A percentile compares a stretch with the other conserved stretches of the same genome.
Evolutionary conservation across 2,888 invertebrate genomes (phyloP).

Genomic region (Spicauda simplicius): DNA sequence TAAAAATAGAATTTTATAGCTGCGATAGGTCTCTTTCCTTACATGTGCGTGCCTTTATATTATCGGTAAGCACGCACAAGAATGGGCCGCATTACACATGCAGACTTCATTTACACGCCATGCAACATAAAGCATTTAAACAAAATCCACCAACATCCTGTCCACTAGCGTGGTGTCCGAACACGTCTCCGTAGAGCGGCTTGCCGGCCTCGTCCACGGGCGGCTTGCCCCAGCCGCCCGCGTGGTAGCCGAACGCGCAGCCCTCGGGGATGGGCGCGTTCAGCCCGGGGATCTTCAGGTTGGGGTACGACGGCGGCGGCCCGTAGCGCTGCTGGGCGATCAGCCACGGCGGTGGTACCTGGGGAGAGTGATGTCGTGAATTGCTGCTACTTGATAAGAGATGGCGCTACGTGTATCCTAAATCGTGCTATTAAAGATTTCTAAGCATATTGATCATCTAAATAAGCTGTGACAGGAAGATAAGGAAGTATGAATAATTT

Average conservation of each 20-base stretch:
- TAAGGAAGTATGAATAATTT: no score
- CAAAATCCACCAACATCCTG: constrained; percentile 86
- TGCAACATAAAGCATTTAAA: no score
- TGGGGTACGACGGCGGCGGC: constrained; percentile 99
- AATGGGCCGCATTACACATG: no score
- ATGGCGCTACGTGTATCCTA: not conserved
- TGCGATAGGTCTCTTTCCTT: no score
- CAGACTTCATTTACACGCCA: no score
- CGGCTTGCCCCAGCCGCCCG: constrained; percentile 99
- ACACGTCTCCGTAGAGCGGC: constrained; percentile 99
- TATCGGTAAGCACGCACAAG: no score
- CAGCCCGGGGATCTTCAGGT: constrained; percentile 98
- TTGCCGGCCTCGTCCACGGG: constrained; percentile 99
- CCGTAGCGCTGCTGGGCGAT: constrained; percentile 99
- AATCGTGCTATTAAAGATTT: no score
- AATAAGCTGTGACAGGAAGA: no score
- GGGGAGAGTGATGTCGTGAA: not conserved
- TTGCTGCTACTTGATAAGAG: not conserved
- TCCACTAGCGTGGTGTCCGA: constrained; percentile 92
- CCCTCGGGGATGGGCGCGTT: constrained; percentile 99
- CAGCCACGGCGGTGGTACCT: constrained; percentile 96
- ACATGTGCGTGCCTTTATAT: no score
- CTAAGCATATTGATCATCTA: no score
- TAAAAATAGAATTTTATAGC: no score
- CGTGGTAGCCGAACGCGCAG: constrained; percentile 99